These are phyloP conservation scores for Trichonephila clavipes DNA, from an alignment of 1,140 invertebrate genomes.

Conservation along the genomic window DNA sequence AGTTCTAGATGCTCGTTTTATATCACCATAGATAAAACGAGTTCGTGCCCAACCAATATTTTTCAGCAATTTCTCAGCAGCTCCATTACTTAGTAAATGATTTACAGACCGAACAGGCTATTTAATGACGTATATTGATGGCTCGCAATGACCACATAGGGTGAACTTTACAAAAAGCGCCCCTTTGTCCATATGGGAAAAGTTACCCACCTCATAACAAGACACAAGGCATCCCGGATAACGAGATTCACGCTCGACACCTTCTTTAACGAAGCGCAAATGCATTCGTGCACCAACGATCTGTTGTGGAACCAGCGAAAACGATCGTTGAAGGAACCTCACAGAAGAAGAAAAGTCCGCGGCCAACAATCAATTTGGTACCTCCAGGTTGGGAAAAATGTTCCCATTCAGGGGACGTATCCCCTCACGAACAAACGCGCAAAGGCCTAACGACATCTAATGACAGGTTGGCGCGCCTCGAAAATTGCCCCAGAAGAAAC, in stretches of 20 bases:
- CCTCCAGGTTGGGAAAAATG: slow-evolving; percentile 11
- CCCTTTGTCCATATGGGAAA: background rate
- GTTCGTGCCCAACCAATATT: too few relatives aligned
- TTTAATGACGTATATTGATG: background rate
- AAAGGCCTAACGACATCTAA: slow-evolving; percentile 42
- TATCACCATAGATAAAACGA: too few relatives aligned
- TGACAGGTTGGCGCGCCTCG: background rate
- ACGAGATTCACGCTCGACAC: slow-evolving; percentile 3
- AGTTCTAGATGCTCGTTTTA: too few relatives aligned
- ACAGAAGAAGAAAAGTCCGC: background rate
- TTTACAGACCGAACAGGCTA: background rate
- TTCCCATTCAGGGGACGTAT: slow-evolving; percentile 4
- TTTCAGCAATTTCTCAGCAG: too few relatives aligned
- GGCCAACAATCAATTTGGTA: slow-evolving; percentile 31
- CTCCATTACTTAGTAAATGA: background rate
- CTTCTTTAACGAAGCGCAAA: slow-evolving; percentile 39
- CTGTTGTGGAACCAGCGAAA: background rate
- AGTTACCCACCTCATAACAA: background rate
- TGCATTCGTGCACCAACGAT: slow-evolving; percentile 9
- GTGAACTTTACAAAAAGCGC: background rate
- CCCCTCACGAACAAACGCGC: slow-evolving; percentile 22
- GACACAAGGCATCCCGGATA: background rate
- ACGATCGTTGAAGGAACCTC: background rate
- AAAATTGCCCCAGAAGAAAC: slow-evolving; percentile 9
- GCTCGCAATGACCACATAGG: background rate